phyloP scores from a whole-genome alignment of 92 coral and sea anemone genomes.

The Porites rus region DNA sequence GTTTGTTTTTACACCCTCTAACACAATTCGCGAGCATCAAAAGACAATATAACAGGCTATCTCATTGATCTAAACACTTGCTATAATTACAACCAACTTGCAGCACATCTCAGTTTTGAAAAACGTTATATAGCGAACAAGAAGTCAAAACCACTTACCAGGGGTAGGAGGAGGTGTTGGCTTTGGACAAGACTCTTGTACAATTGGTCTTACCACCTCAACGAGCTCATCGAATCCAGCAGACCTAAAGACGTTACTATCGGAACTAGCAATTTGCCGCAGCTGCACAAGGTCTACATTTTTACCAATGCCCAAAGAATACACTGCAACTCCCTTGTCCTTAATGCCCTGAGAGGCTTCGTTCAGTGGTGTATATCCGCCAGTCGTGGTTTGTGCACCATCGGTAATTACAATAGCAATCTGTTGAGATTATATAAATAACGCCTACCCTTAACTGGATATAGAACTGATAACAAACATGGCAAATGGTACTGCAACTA shows the following conservation, averaged over 20 bases:
- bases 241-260: constrained; percentile 12
- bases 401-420: constrained; percentile 68
- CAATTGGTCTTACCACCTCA: constrained; percentile 18
- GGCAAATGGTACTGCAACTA: background rate
- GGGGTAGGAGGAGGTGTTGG: background rate
- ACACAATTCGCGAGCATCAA: too few relatives aligned
- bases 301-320: constrained; percentile 57
- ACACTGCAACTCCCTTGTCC: constrained; percentile 45
- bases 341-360: constrained; percentile 64
- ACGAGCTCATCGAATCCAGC: constrained; percentile 10
- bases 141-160: constrained; percentile 23
- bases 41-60: too few relatives aligned
- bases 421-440: constrained; percentile 1
- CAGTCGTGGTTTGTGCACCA: constrained; percentile 59
- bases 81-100: too few relatives aligned
- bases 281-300: constrained; percentile 39
- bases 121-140: too few relatives aligned
- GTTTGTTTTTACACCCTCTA: too few relatives aligned
- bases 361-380: constrained; percentile 24
- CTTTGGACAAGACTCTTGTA: background rate
- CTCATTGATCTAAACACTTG: too few relatives aligned
- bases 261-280: constrained; percentile 35
- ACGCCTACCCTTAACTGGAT: constrained; percentile 14
- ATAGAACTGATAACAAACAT: background rate
- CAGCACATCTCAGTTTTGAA: too few relatives aligned